Conservation (phyloP, 2,113 vertebrate genomes). For the Ceyx cyanopectus region DNA sequence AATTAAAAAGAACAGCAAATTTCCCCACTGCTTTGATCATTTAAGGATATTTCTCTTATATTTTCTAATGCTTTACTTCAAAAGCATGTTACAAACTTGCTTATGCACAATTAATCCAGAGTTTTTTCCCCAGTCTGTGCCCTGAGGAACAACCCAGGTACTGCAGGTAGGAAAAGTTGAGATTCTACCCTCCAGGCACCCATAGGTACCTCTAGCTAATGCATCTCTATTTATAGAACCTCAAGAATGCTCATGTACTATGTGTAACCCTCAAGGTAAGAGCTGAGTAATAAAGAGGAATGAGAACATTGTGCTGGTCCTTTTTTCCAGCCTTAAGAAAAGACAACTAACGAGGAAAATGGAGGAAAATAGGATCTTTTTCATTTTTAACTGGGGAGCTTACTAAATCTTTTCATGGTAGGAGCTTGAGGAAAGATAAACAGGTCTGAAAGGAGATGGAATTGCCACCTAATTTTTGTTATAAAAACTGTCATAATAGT, state of each 20-base stretch:
- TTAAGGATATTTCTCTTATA: background rate
- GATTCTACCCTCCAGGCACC: background rate
- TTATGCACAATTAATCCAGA: background rate
- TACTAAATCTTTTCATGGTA: background rate
- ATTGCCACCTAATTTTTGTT: background rate
- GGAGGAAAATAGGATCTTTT: background rate
- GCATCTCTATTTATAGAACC: background rate
- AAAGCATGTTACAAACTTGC: background rate
- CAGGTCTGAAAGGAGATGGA: background rate
- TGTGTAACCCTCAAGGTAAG: background rate
- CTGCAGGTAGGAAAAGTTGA: background rate
- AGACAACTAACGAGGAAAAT: background rate
- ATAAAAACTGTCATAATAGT: background rate
- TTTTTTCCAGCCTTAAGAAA: background rate
- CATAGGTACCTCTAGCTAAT: background rate
- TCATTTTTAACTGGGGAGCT: background rate
- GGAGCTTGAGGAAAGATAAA: conserved; percentile 18
- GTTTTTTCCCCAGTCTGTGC: background rate
- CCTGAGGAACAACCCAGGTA: background rate
- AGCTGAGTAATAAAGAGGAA: background rate
- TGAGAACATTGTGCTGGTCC: background rate
- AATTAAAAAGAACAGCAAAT: background rate
- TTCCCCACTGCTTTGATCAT: background rate
- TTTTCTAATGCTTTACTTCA: background rate
- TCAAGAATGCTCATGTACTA: background rate